Evolutionary conservation across 2,888 invertebrate species (phyloP).

Genomic region (Yponomeuta malinellus): DNA sequence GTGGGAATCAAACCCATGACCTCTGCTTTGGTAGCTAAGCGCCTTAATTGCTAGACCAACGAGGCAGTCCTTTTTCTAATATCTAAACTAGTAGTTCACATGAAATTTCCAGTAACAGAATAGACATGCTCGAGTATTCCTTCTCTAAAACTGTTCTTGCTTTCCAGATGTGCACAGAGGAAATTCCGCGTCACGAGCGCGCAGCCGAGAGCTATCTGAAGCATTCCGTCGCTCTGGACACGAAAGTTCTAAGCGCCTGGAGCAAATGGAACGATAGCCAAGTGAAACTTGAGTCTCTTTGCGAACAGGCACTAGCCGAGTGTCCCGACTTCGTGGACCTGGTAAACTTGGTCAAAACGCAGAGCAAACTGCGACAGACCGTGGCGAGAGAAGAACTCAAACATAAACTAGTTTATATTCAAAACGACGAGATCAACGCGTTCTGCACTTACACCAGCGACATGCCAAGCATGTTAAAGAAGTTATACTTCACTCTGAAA

Average conservation of each 20-base stretch:
- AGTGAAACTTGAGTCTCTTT: conserved; percentile 35
- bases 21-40: too few relatives aligned
- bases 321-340: conserved; percentile 45
- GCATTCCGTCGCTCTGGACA: conserved; percentile 46
- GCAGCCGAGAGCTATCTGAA: conserved; percentile 53
- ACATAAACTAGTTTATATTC: conserved; percentile 48
- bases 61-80: too few relatives aligned
- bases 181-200: conserved; percentile 58
- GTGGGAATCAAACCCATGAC: too few relatives aligned
- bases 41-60: too few relatives aligned
- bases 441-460: conserved; percentile 65
- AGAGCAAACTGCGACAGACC: conserved; percentile 50
- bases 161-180: conserved; percentile 55
- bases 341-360: conserved; percentile 39
- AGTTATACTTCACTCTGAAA: conserved; percentile 74
- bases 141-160: background rate
- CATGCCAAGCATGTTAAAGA: conserved; percentile 72
- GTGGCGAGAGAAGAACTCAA: conserved; percentile 56
- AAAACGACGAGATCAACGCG: conserved; percentile 71
- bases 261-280: conserved; percentile 47
- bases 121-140: too few relatives aligned
- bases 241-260: conserved; percentile 46
- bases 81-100: too few relatives aligned
- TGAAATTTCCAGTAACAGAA: too few relatives aligned
- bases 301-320: conserved; percentile 41